These are phyloP conservation scores for Andrena haemorrhoa DNA, from an alignment of 2,888 invertebrate genomes.

Conservation along the genomic window DNA sequence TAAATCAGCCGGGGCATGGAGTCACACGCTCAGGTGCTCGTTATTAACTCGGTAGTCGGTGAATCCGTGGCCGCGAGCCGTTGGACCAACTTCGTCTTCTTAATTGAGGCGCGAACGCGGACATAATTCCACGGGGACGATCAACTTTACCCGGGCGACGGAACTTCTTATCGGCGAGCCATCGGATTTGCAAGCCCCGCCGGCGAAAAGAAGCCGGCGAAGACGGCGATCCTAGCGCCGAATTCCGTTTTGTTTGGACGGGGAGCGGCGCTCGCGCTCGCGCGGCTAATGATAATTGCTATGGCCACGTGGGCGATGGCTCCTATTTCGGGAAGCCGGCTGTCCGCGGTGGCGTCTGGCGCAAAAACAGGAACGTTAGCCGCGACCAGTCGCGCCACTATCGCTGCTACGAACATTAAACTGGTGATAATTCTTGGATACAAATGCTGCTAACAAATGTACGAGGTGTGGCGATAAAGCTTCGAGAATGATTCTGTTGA, in stretches of 20 bases:
- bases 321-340: slow-evolving; percentile 75
- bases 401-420: slow-evolving; percentile 51
- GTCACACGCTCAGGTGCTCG: slow-evolving; percentile 38
- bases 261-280: slow-evolving; percentile 64
- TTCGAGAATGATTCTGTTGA: neutral
- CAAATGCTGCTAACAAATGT: slow-evolving; percentile 75
- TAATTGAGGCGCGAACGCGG: slow-evolving; percentile 48
- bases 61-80: slow-evolving; percentile 7
- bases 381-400: slow-evolving; percentile 46
- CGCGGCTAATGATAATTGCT: slow-evolving; percentile 83
- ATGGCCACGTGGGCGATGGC: slow-evolving; percentile 72
- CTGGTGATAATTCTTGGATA: slow-evolving; percentile 76
- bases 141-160: slow-evolving; percentile 50
- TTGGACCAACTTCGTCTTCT: slow-evolving; percentile 20
- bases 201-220: slow-evolving; percentile 62
- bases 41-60: slow-evolving; percentile 48
- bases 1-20: slow-evolving; percentile 45
- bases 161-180: slow-evolving; percentile 57
- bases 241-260: slow-evolving; percentile 63
- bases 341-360: slow-evolving; percentile 70
- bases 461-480: slow-evolving; percentile 13
- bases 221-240: slow-evolving; percentile 55
- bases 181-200: slow-evolving; percentile 54
- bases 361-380: slow-evolving; percentile 76
- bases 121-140: slow-evolving; percentile 53